Base-by-base conservation (phyloP, 2,113 vertebrate genomes). In the Scopus umbretta region DNA sequence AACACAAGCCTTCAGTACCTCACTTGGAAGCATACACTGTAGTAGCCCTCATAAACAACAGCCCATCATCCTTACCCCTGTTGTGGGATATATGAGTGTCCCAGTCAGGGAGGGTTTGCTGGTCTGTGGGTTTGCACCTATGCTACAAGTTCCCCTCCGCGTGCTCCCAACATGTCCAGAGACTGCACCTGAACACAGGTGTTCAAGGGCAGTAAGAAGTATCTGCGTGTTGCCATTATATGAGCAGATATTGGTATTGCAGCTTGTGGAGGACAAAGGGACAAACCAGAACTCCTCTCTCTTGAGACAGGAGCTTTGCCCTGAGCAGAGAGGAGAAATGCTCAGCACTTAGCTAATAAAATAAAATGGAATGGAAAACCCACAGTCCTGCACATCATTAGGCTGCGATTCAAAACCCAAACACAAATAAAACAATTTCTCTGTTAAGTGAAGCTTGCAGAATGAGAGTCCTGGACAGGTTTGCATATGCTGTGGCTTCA, bases 391-490 rank as follows among this genome's bases (percentile, higher is more conserved):
- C 50, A 80, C 17, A 2, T 65, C 50, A 32, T 93, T 75, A 71
- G 56, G 83, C 91, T 93, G 88, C 8, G 2, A 56, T 88, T 95
- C 94, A 72, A 80, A 95, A 71, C 38, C 38, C 84, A 86, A 91
- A 78, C 75, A 91, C 80, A 88, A 91, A 91, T 88, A 85, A 73
- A 91, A 88, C 70, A 36, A 91, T 94, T 81, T 95, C 63, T 42
- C 59, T 94, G 88, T 16, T 40, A 86, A 95, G 58, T 53, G 80
- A 85, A 81, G 88, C 88, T 62, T 88, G 70, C 38, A 81, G 74
- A 63, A 67, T 32, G 47, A 70, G 62, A 91, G 23, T 26, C 42
- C 70, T 19, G 70, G 49, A 32, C 23, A 30, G 80, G 56, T 61
- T 30, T 66, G 52, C 0, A 0, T 34, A n/a, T 16, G 32, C 32